Evolutionary conservation across 2,797 vertebrate genomes (phyloP).

Genomic region (Zalophus californianus): DNA sequence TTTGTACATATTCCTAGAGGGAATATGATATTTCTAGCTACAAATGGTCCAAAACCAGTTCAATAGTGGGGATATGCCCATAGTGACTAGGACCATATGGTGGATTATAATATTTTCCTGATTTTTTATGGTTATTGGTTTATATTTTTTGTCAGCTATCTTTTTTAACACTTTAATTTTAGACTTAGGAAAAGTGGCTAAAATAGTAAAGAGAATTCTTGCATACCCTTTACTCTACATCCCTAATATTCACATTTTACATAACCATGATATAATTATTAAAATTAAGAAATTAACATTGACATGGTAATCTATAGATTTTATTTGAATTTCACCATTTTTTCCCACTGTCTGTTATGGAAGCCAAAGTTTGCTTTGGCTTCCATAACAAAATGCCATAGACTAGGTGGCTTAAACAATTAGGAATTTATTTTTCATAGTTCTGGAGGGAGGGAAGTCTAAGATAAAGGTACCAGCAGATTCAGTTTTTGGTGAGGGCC

Average conservation of each 20-base stretch:
- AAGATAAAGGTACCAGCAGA: neutral
- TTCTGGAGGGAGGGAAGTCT: neutral
- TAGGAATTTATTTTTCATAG: neutral
- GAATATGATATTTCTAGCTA: neutral
- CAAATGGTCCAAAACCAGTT: neutral
- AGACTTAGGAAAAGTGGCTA: neutral
- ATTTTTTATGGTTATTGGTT: neutral
- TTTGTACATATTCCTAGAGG: neutral
- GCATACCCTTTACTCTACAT: neutral
- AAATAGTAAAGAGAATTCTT: neutral
- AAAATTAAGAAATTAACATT: neutral
- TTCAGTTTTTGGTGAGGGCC: neutral
- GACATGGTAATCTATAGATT: neutral
- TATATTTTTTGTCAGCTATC: neutral
- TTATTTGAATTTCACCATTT: neutral
- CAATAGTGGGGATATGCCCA: neutral
- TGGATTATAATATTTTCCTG: neutral
- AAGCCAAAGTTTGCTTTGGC: neutral
- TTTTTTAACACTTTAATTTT: constrained; percentile 39
- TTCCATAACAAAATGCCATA: neutral
- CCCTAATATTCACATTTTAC: neutral
- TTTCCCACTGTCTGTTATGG: neutral
- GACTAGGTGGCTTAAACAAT: neutral
- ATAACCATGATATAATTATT: neutral
- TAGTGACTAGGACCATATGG: neutral